Evolutionary conservation across 2,113 vertebrate species (phyloP).

Genomic region (Nothoprocta pentlandii): DNA sequence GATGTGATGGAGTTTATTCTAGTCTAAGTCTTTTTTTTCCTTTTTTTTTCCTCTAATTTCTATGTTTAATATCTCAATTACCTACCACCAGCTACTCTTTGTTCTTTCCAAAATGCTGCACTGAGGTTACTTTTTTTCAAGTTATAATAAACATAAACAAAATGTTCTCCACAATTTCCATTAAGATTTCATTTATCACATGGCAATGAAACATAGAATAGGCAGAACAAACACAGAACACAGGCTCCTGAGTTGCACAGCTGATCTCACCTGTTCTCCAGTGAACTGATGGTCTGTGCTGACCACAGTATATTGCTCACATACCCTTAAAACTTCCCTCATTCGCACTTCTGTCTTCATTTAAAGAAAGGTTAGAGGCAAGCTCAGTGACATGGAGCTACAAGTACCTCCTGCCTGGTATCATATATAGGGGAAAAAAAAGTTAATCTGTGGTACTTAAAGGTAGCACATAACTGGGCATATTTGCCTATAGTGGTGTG

Average conservation of each 20-base stretch:
- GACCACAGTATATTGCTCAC: neutral
- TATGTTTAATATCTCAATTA: neutral
- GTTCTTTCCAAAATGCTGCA: neutral
- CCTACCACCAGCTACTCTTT: neutral
- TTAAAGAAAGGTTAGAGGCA: neutral
- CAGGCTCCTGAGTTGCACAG: neutral
- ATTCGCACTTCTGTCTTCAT: neutral
- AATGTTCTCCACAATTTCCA: neutral
- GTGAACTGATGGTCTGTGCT: neutral
- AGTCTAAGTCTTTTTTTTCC: neutral
- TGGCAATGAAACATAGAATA: neutral
- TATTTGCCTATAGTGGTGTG: neutral
- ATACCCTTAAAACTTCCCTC: neutral
- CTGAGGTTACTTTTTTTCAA: neutral
- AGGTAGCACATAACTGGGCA: neutral
- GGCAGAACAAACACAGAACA: neutral
- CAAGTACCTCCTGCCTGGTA: rapidly evolving
- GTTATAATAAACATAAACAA: neutral
- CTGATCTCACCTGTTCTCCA: neutral
- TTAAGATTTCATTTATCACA: too few relatives aligned
- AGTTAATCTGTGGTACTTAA: neutral
- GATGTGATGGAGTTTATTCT: neutral
- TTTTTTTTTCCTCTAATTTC: neutral
- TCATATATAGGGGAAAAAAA: neutral
- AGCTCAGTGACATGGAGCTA: neutral